Evolutionary conservation across 2,113 vertebrate genomes (phyloP).

Genomic region (Cottus gobio): DNA sequence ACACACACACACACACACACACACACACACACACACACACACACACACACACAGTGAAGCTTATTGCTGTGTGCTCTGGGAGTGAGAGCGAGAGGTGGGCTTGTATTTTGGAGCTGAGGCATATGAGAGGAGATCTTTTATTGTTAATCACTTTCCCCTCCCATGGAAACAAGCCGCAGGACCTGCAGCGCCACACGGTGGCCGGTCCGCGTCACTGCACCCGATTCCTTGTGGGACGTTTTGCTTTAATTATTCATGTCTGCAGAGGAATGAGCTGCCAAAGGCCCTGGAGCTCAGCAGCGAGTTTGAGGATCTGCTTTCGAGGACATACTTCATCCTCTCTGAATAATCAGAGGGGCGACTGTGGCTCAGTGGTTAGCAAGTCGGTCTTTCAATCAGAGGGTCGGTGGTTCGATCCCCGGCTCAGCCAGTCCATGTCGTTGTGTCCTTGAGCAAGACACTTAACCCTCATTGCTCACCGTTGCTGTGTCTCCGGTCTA

Average conservation of each 20-base stretch:
- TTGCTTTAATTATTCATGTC: constrained; percentile 45
- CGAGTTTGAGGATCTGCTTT: constrained; percentile 30
- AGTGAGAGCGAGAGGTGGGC: background rate
- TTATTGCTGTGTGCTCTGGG: constrained; percentile 42
- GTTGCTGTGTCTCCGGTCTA: too few relatives aligned
- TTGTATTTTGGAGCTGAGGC: constrained; percentile 33
- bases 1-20: constrained; percentile 15
- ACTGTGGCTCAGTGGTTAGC: too few relatives aligned
- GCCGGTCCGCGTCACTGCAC: constrained; percentile 41
- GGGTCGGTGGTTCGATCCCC: too few relatives aligned
- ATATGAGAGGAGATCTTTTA: constrained; percentile 24
- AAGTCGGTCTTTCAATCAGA: too few relatives aligned
- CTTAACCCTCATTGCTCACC: too few relatives aligned
- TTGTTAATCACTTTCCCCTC: constrained; percentile 21
- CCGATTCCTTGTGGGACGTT: background rate
- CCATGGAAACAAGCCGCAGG: constrained; percentile 2
- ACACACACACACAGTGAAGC: constrained; percentile 18
- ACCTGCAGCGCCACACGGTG: constrained; percentile 68
- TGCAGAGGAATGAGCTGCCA: constrained; percentile 36
- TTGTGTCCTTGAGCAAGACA: too few relatives aligned
- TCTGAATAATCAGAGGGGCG: too few relatives aligned
- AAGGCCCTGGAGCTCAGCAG: constrained; percentile 27
- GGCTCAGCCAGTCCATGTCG: too few relatives aligned
- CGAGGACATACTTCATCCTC: constrained; percentile 13
- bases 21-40: constrained; percentile 22